Evolutionary conservation across 2,888 invertebrate species (phyloP).

Genomic region (Hyppa rectilinea): DNA sequence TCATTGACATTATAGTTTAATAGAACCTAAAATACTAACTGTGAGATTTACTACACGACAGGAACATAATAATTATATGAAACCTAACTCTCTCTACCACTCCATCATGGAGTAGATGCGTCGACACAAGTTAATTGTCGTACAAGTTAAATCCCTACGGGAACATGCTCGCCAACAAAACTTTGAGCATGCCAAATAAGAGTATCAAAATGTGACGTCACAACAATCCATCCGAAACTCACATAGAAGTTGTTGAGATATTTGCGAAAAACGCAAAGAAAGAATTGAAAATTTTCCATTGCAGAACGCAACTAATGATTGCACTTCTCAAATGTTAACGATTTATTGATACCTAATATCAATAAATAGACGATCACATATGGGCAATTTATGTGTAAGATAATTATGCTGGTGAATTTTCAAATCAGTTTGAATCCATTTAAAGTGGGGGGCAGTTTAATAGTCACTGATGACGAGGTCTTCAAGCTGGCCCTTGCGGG

Average conservation of each 20-base stretch:
- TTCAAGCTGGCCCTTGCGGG: not conserved
- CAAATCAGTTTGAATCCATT: not conserved
- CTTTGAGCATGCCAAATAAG: not conserved
- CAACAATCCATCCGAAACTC: not conserved
- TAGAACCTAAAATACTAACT: conserved; percentile 36
- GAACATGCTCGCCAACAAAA: not conserved
- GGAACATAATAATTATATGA: no score
- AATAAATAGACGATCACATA: not conserved
- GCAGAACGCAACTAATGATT: not conserved
- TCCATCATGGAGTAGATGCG: not conserved
- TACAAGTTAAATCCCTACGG: not conserved
- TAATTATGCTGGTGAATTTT: not conserved
- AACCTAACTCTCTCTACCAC: not conserved
- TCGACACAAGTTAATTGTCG: not conserved
- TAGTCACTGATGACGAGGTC: not conserved
- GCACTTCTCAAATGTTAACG: not conserved
- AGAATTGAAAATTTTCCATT: not conserved
- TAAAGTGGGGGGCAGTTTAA: no score
- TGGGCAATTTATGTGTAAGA: not conserved
- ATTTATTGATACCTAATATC: no score
- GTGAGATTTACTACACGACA: conserved; percentile 7
- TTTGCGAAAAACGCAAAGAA: not conserved
- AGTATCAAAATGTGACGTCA: not conserved
- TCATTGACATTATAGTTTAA: conserved; percentile 30
- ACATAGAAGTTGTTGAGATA: not conserved